phyloP scores from a whole-genome alignment of 2,113 vertebrate species.

The Gambusia affinis region DNA sequence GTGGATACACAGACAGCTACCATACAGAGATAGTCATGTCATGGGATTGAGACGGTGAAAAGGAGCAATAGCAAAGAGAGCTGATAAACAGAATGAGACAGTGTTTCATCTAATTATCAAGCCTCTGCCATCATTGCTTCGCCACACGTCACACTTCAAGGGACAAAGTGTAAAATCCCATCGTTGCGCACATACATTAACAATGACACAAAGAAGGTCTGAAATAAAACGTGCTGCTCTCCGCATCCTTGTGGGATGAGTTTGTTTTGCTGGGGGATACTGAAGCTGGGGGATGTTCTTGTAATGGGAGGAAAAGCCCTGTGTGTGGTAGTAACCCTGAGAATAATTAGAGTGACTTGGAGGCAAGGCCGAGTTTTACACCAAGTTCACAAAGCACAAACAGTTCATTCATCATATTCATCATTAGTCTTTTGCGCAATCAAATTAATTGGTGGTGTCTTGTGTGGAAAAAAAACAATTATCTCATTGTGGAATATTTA shows the following conservation, averaged over 20 bases:
- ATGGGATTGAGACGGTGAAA: slow-evolving; percentile 43
- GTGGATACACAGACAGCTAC: slow-evolving; percentile 55
- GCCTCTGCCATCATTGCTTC: slow-evolving; percentile 38
- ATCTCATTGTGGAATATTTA: no score
- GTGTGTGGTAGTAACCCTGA: slow-evolving; percentile 19
- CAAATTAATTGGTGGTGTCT: background rate
- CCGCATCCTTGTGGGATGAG: slow-evolving; percentile 16
- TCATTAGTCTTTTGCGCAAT: background rate
- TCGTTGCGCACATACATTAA: slow-evolving; percentile 47
- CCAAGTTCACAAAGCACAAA: background rate
- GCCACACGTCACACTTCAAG: slow-evolving; percentile 48
- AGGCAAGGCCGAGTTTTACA: background rate
- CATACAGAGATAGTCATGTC: slow-evolving; percentile 50
- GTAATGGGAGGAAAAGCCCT: background rate
- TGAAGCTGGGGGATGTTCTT: background rate
- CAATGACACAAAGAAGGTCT: slow-evolving; percentile 48
- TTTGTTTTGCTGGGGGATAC: background rate
- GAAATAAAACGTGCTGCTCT: slow-evolving; percentile 27
- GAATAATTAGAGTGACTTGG: slow-evolving; percentile 5
- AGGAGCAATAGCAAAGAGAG: slow-evolving; percentile 46
- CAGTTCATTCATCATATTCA: no score
- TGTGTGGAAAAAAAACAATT: background rate
- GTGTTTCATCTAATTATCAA: slow-evolving; percentile 60
- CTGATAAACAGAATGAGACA: slow-evolving; percentile 33
- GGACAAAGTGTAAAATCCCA: slow-evolving; percentile 56